Base-by-base conservation (phyloP, 2,797 vertebrate genomes). In the Orientallactaga sibirica region DNA sequence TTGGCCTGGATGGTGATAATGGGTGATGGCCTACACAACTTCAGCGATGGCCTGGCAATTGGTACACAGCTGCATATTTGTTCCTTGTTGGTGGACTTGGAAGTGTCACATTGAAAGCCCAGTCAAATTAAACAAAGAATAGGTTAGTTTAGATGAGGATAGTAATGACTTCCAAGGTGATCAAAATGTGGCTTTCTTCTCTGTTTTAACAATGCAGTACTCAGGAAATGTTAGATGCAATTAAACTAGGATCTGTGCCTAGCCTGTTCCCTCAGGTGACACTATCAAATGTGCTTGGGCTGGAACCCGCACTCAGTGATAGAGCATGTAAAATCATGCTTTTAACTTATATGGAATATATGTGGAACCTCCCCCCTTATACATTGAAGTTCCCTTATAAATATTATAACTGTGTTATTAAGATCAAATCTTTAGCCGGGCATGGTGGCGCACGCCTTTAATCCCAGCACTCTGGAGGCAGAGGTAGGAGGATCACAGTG, bases 1-100 rank as follows among this genome's bases (percentile, higher is more conserved):
- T 97, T 99, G 86, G 99, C 99, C 0, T 99, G 99, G 99, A 99
- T 99, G 99, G 99, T 99, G 97, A 99, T 99, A 95, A 99, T 99
- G 99, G 99, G 99, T 2, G 99, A 99, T 7, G 99, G 99, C 0
- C 98, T 99, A 14, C 99, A 99, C 98, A 99, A 99, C 97, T 99
- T 99, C 94, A 99, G 99, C 7, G 99, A 99, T 70, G 99, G 99
- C 76, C 98, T 99, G 11, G 99, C 99, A 0, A 99, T 99, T 76
- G 99, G 99, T 99, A 97, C 88, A 61, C 18, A 22, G 68, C 25
- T 48, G 1, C 4, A 2, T 55, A 22, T 58, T 58, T 79, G 55
- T 80, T 85, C 68, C 37, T 93, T 91, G n/a, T 62, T 92, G 37
- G 20, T 84, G 92, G 22, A 48, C 62, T 86, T 29, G 75, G 82